Conservation (phyloP, 2,113 vertebrate genomes). For the Limnothrissa miodon region DNA sequence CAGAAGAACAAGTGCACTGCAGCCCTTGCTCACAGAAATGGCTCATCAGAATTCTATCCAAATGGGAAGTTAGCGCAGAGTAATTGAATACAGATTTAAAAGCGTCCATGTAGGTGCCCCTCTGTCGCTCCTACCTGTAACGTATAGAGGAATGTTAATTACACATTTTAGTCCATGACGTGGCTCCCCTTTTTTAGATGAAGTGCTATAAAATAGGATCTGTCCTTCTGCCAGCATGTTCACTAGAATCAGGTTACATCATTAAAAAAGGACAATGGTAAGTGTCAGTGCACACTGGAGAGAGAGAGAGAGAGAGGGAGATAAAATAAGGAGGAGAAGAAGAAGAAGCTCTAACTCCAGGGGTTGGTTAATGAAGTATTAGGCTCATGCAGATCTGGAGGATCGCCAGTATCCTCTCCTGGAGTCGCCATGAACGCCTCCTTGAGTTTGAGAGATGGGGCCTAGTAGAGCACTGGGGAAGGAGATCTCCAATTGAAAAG, state of each 20-base stretch:
- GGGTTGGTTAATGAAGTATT: conserved; percentile 61
- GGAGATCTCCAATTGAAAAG: conserved; percentile 47
- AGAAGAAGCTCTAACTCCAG: conserved; percentile 2
- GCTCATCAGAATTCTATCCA: conserved; percentile 71
- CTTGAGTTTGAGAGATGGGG: conserved; percentile 32
- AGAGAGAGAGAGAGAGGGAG: conserved; percentile 27
- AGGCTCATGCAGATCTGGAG: conserved; percentile 43
- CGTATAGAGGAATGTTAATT: conserved; percentile 67
- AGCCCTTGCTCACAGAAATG: conserved; percentile 63
- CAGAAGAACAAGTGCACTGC: conserved; percentile 64
- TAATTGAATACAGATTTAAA: conserved; percentile 73
- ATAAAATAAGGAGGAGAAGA: conserved; percentile 40
- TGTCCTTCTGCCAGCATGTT: conserved; percentile 8
- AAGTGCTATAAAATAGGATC: conserved; percentile 25
- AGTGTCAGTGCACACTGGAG: background rate
- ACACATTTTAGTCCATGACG: conserved; percentile 57
- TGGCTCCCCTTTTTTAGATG: conserved; percentile 9
- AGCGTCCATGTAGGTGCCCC: conserved; percentile 60
- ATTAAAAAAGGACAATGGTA: background rate
- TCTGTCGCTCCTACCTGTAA: conserved; percentile 53
- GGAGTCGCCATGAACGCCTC: conserved; percentile 42
- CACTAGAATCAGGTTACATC: conserved; percentile 5
- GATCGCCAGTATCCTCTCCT: conserved; percentile 48
- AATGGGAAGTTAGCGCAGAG: conserved; percentile 64
- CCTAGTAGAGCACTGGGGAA: conserved; percentile 43